These are phyloP conservation scores for Mesitornis unicolor DNA, from an alignment of 2,113 vertebrate genomes.

Conservation along the genomic window DNA sequence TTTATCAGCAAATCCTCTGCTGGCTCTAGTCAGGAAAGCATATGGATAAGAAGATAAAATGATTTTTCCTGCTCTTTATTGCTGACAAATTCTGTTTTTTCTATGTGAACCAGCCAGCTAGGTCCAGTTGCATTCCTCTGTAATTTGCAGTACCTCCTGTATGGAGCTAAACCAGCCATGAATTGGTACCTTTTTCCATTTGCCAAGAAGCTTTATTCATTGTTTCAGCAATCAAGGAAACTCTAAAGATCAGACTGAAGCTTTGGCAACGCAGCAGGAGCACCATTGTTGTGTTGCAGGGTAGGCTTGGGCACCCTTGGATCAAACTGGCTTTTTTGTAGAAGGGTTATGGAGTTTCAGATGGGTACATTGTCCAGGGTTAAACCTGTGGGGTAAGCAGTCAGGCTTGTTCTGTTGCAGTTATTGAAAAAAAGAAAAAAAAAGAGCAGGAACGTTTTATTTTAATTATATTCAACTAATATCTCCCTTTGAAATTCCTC, in stretches of 20 bases:
- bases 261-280: neutral
- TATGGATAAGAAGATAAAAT: conserved; percentile 18
- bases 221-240: neutral
- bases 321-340: neutral
- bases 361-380: neutral
- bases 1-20: conserved; percentile 8
- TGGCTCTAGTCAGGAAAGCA: neutral
- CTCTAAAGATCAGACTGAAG: neutral
- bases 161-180: neutral
- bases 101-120: neutral
- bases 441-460: neutral
- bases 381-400: neutral
- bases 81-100: neutral
- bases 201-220: neutral
- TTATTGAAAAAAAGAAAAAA: neutral
- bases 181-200: neutral
- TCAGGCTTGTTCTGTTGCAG: neutral
- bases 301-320: neutral
- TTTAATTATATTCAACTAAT: neutral
- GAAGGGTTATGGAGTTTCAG: neutral
- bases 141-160: neutral
- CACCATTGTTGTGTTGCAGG: neutral
- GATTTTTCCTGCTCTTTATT: conserved; percentile 16
- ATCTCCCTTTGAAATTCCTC: neutral
- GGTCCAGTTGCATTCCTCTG: neutral